phyloP scores from a whole-genome alignment of 1,140 invertebrate species.

The Sminthurides bifidus region DNA sequence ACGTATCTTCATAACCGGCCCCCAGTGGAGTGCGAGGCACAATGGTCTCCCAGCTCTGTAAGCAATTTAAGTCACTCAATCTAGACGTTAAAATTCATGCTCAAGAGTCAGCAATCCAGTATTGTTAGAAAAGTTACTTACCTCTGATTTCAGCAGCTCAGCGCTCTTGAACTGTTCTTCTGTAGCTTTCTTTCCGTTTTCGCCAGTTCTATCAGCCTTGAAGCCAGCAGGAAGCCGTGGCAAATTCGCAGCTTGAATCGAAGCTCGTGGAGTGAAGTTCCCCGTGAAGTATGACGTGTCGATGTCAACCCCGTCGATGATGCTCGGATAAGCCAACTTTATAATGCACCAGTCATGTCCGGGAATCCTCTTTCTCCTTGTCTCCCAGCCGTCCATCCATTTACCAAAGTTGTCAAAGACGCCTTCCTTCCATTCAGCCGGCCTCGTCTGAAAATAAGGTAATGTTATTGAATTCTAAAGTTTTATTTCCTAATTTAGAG shows the following conservation, averaged over 20 bases:
- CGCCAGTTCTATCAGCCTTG: not conserved
- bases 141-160: slow-evolving; percentile 40
- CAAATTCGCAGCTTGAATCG: slow-evolving; percentile 48
- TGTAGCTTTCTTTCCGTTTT: slow-evolving; percentile 43
- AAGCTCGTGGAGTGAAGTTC: slow-evolving; percentile 51
- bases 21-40: slow-evolving; percentile 43
- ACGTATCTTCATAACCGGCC: slow-evolving; percentile 46
- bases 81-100: not conserved
- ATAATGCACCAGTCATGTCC: slow-evolving; percentile 57
- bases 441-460: slow-evolving; percentile 34
- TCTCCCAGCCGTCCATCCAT: slow-evolving; percentile 64
- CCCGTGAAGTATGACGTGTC: slow-evolving; percentile 56
- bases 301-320: slow-evolving; percentile 47
- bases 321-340: slow-evolving; percentile 45
- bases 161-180: slow-evolving; percentile 40
- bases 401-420: slow-evolving; percentile 53
- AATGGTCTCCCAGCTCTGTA: slow-evolving; percentile 45
- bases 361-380: slow-evolving; percentile 46
- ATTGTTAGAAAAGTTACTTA: slow-evolving; percentile 20
- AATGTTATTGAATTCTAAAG: not conserved
- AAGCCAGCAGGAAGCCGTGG: not conserved
- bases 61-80: slow-evolving; percentile 2
- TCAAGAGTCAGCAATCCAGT: not conserved
- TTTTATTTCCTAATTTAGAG: not conserved
- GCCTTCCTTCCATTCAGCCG: slow-evolving; percentile 46